phyloP scores from a whole-genome alignment of 2,113 vertebrate genomes.

The Urocitellus parryii region DNA sequence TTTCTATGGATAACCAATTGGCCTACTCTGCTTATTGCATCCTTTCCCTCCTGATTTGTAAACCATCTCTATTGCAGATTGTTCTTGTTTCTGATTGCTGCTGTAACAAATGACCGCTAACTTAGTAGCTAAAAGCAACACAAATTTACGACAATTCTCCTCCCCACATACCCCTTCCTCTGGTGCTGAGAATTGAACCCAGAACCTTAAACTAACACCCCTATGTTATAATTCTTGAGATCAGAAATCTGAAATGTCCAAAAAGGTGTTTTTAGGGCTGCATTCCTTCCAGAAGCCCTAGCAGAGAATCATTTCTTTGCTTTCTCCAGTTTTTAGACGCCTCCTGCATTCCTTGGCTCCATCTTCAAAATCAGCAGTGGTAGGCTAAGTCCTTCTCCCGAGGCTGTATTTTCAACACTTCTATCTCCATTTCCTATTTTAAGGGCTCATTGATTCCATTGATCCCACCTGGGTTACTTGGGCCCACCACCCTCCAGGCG shows the following conservation, averaged over 20 bases:
- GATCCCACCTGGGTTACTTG: too few relatives aligned
- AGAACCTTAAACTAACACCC: background rate
- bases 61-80: background rate
- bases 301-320: too few relatives aligned
- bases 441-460: too few relatives aligned
- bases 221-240: slow-evolving; percentile 3
- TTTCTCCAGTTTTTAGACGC: background rate
- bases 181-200: too few relatives aligned
- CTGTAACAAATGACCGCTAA: background rate
- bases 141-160: too few relatives aligned
- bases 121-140: background rate
- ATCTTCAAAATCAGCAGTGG: background rate
- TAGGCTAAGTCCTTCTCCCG: background rate
- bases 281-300: background rate
- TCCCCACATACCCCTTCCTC: too few relatives aligned
- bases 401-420: background rate
- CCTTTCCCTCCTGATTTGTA: background rate
- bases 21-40: background rate
- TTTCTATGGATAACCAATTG: background rate
- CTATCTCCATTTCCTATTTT: background rate
- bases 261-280: background rate
- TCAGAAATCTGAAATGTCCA: background rate
- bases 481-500: background rate
- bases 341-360: background rate
- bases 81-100: background rate